These are phyloP conservation scores for Drosophila setosimentum DNA, from an alignment of 2,888 invertebrate species.

Conservation along the genomic window DNA sequence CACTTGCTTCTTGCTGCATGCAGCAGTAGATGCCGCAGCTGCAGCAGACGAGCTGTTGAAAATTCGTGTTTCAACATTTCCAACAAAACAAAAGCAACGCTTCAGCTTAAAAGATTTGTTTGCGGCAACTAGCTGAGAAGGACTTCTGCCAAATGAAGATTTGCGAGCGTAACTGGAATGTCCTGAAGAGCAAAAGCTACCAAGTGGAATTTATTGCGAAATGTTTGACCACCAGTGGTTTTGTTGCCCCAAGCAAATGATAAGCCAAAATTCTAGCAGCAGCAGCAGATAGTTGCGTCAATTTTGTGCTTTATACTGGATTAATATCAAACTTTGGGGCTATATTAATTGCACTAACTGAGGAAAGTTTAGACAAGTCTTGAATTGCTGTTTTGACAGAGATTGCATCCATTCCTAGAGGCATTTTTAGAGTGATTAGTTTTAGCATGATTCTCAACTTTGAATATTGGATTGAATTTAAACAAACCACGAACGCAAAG, in stretches of 20 bases:
- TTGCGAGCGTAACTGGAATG: constrained; percentile 14
- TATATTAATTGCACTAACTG: neutral
- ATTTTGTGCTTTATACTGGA: neutral
- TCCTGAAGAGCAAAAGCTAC: constrained; percentile 4
- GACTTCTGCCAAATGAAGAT: constrained; percentile 32
- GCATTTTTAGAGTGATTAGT: neutral
- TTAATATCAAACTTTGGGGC: neutral
- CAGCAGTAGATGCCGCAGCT: neutral
- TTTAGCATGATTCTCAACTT: neutral
- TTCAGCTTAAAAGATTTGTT: constrained; percentile 40
- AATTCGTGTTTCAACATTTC: constrained; percentile 30
- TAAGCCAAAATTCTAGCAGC: neutral
- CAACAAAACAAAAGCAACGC: constrained; percentile 12
- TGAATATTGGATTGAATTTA: neutral
- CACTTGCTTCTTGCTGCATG: neutral
- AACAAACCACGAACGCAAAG: neutral
- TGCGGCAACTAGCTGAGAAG: neutral
- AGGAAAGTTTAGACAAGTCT: neutral
- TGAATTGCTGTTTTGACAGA: neutral
- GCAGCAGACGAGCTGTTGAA: constrained; percentile 45
- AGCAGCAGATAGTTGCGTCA: neutral
- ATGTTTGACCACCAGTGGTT: constrained; percentile 12
- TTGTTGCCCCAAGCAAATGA: neutral
- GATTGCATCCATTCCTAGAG: neutral
- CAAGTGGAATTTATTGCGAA: constrained; percentile 10